Base-by-base conservation (phyloP, 2,797 vertebrate genomes). In the Rhynchonycteris naso region DNA sequence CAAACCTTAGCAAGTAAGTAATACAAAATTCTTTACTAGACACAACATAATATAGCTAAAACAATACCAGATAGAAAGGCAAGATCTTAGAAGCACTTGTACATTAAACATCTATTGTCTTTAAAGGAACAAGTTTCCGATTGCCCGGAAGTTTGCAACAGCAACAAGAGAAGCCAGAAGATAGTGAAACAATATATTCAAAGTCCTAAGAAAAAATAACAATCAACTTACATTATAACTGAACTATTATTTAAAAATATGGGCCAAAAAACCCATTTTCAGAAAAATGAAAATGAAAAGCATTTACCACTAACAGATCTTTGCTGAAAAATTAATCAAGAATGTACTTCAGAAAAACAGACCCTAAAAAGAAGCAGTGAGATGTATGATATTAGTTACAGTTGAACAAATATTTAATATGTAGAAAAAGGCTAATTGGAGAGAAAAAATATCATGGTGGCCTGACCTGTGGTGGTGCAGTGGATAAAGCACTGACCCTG, bases 361-460 rank as follows among this genome's bases (percentile, higher is more conserved):
- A 69, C 14, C 5, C 8, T 30, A 9, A 30, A 66, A 78, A 66
- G 35, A 79, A 90, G 28, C 26, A 76, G 43, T 38, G 35, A 91
- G 82, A 74, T 66, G 43, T 14, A 21, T 5, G 5, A 61, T 54
- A 50, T 30, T 58, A 80, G 65, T n/a, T 26, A 79, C 21, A 74
- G 35, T 63, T 68, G 26, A 79, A 68, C 43, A 92, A 35, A 79
- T 85, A 85, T n/a, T 83, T 85, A 93, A 76, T 47, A 69, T 22
- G 13, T 19, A 58, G 65, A 21, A 33, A 47, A 87, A 79, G 30
- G 56, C 24, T 66, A 83, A 66, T 30, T 63, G 1, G 1, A 52
- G 28, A 54, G 4, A 63, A 33, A 38, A 24, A 71, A 79, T 59
- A 35, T 24, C 43, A 43, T 6, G 43, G 43, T 43, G 43, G 43